Base-by-base conservation (phyloP, 2,113 vertebrate species). In the Dasypus novemcinctus region DNA sequence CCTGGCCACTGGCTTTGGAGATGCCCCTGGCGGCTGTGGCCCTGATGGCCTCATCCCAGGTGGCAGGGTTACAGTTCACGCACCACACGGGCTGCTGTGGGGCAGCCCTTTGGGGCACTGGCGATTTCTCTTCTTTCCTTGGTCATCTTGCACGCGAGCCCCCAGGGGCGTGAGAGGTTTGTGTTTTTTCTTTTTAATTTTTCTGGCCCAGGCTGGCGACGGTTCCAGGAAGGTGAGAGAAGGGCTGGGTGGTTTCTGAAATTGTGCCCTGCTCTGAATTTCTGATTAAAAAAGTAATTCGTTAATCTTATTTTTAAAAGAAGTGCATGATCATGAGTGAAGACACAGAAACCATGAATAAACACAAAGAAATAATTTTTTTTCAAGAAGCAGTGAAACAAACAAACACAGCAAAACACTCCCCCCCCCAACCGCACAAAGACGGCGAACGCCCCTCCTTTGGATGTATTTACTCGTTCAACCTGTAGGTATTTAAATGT, bases 241-340 rank as follows among this genome's bases (percentile, higher is more conserved):
- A 89, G 46, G 43, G 21, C 25, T 41, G 43, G 71, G 66, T 61
- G 54, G n/a, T 76, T 41, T 71, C 33, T 66, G 10, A 10, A 86
- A 96, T 95, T 95, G 46, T 74, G 90, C 68, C 68, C 15, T 89
- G 8, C 78, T 74, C 29, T 61, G 11, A 71, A 52, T 61, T 95
- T 75, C 46, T 80, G 76, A 54, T 25, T 49, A 38, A 91, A 82
- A 46, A 85, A 61, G 54, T 63, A 93, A 88, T 27, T n/a, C 0
- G 31, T 81, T 84, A 68, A 82, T 86, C 54, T 90, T 63, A 57
- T 83, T 79, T 76, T 29, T 49, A 72, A 63, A 76, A 80, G 23
- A 83, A 84, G 54, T 31, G 31, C 1, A 72, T 27, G 18, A 0
- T 21, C 25, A 68, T 85, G 87, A 64, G 15, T 43, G 4, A 85